Evolutionary conservation across 2,797 vertebrate species (phyloP), one percentile per base, ranked within the genome.

Genomic region (Micromesistius poutassou): DNA sequence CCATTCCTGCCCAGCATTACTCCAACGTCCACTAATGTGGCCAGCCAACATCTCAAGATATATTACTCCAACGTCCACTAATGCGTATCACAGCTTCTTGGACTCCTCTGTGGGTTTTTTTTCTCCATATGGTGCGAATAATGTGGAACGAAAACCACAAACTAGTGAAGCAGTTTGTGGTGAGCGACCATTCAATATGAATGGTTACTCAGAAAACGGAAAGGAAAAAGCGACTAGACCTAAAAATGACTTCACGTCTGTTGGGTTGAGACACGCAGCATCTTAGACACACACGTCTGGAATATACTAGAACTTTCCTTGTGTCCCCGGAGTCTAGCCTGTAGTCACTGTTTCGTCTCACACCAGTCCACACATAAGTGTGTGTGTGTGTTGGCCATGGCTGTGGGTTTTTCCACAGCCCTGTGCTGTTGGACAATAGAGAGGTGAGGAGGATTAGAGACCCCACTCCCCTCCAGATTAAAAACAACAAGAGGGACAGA

Each of bases 71-170:
- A 82, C 73, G 75, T 16, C 35, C 79, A 81, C 78, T 90, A 87
- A 92, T 91, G 84, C 46, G 22, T 91, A 93, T 91, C 83, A 89
- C 89, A 92, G 90, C 72, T 88, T 82, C 71, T 79, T 76, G 78
- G 74, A 74, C 73, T 78, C 30, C 79, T 77, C 79, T 78, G 38
- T 40, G 12, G 12, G 2, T 33, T 71, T 30, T n/a, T 0, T 74
- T 80, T 79, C 80, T 83, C 78, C 83, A 90, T 84, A 89, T 80
- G 88, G 79, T 72, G 84, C 46, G 22, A 76, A 76, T 85, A 74
- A 87, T 89, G 90, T 88, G 83, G 89, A 89, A 85, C 83, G 77
- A 89, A 90, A 92, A 83, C 83, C 88, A 89, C 90, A 92, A 91
- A 89, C 82, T 82, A 85, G 81, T 86, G 88, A 87, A 78, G 31